Evolutionary conservation across 2,797 vertebrate genomes (phyloP).

Genomic region (Crocidura indochinensis): DNA sequence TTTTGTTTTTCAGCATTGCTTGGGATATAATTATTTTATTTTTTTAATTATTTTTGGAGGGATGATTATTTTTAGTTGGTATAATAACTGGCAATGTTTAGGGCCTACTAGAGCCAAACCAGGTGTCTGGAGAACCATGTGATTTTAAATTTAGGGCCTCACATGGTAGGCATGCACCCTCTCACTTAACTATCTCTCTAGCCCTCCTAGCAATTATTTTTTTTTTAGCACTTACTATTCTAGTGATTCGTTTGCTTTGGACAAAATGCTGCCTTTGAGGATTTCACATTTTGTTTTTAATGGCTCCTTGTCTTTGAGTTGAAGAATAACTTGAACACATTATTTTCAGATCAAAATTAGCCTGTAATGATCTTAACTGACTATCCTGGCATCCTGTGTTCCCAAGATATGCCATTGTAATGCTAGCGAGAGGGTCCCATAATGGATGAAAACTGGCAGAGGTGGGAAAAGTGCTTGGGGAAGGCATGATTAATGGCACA

Average conservation of each 20-base stretch:
- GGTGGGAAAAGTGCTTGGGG: neutral
- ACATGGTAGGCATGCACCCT: too few relatives aligned
- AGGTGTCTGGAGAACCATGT: too few relatives aligned
- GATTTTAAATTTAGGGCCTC: too few relatives aligned
- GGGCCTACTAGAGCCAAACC: too few relatives aligned
- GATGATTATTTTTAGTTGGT: too few relatives aligned
- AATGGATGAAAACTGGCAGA: neutral
- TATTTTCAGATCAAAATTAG: neutral
- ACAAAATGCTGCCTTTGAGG: neutral
- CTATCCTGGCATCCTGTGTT: neutral
- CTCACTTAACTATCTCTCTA: neutral
- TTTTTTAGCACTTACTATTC: slow-evolving; percentile 2
- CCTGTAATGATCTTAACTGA: slow-evolving; percentile 22
- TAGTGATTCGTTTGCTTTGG: neutral
- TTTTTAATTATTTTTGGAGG: too few relatives aligned
- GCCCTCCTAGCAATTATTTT: neutral
- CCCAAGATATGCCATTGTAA: neutral
- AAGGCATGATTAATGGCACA: slow-evolving; percentile 43
- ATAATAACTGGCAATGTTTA: too few relatives aligned
- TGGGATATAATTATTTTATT: too few relatives aligned
- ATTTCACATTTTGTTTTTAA: neutral
- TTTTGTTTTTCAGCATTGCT: too few relatives aligned
- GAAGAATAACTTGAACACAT: slow-evolving; percentile 54
- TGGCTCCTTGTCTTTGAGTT: neutral
- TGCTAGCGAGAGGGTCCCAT: neutral